A percentile compares a stretch with the other conserved stretches of the same genome.
These are phyloP conservation scores for Caenorhabditis zanzibari DNA, from an alignment of 2,888 invertebrate genomes.

Conservation along the genomic window DNA sequence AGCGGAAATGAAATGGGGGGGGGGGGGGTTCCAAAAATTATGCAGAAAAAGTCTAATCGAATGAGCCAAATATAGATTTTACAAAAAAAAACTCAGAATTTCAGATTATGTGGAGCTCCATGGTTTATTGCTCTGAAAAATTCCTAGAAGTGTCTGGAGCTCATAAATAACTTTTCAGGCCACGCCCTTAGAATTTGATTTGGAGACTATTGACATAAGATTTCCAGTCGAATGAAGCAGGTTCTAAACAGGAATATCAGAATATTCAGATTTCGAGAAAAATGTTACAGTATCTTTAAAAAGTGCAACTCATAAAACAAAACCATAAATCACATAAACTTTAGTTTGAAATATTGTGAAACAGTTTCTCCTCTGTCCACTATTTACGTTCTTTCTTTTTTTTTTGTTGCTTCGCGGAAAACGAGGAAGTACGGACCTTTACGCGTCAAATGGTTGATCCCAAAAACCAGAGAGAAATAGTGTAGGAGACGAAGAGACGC, in stretches of 20 bases:
- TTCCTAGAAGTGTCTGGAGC: background rate
- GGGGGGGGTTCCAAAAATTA: background rate
- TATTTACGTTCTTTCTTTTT: constrained; percentile 43
- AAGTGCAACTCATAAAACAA: background rate
- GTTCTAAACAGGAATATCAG: too few species aligned
- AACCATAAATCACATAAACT: constrained; percentile 30
- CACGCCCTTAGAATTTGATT: too few species aligned
- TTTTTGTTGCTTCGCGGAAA: constrained; percentile 32
- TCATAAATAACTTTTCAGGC: too few species aligned
- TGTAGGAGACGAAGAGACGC: constrained; percentile 34
- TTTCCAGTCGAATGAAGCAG: too few species aligned
- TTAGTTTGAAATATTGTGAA: constrained; percentile 38
- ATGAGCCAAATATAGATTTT: background rate
- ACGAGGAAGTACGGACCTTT: constrained; percentile 49
- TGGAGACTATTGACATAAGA: too few species aligned
- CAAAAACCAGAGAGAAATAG: constrained; percentile 21
- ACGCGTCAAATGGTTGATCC: constrained; percentile 48
- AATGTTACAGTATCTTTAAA: background rate
- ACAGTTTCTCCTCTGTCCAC: constrained; percentile 36
- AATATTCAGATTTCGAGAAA: background rate
- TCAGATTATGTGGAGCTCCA: background rate
- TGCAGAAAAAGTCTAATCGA: background rate
- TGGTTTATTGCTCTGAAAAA: background rate
- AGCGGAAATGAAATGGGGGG: background rate
- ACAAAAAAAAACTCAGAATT: background rate